Conservation (phyloP, 2,113 vertebrate genomes). For the Heterocephalus glaber region DNA sequence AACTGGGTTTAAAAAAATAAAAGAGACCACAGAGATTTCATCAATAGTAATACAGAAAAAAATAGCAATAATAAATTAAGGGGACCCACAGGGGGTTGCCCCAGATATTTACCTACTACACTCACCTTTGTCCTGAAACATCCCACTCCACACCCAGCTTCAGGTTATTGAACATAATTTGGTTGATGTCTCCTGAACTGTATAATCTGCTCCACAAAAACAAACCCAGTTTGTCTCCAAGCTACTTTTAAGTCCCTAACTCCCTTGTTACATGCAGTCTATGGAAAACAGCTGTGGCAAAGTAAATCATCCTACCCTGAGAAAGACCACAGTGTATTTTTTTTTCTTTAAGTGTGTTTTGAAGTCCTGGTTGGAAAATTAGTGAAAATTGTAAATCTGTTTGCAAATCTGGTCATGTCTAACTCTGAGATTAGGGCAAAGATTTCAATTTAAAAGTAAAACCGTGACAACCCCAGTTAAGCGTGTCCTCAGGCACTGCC, state of each 20-base stretch:
- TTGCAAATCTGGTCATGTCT: slow-evolving; percentile 85
- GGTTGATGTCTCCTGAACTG: slow-evolving; percentile 79
- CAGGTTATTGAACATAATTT: slow-evolving; percentile 81
- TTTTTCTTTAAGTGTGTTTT: slow-evolving; percentile 80
- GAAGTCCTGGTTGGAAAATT: slow-evolving; percentile 87
- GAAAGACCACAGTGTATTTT: slow-evolving; percentile 78
- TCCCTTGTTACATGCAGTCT: slow-evolving; percentile 83
- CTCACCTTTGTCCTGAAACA: slow-evolving; percentile 74
- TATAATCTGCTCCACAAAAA: slow-evolving; percentile 77
- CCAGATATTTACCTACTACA: slow-evolving; percentile 72
- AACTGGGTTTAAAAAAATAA: slow-evolving; percentile 1
- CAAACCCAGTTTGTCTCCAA: slow-evolving; percentile 82
- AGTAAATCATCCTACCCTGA: slow-evolving; percentile 83
- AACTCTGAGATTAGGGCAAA: slow-evolving; percentile 84
- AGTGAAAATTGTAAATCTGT: slow-evolving; percentile 87
- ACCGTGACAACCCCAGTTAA: slow-evolving; percentile 84
- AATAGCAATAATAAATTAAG: background rate
- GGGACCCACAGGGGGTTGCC: too few relatives aligned
- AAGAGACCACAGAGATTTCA: background rate
- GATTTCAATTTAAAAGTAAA: slow-evolving; percentile 85
- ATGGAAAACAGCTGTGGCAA: slow-evolving; percentile 88
- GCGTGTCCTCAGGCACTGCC: slow-evolving; percentile 82
- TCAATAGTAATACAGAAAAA: background rate
- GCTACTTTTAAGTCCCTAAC: slow-evolving; percentile 79
- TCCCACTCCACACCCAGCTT: slow-evolving; percentile 72